Percentiles rank a stretch among this genome's conserved stretches.
phyloP scores from a whole-genome alignment of 2,888 invertebrate genomes.

The Polydrusus cervinus region DNA sequence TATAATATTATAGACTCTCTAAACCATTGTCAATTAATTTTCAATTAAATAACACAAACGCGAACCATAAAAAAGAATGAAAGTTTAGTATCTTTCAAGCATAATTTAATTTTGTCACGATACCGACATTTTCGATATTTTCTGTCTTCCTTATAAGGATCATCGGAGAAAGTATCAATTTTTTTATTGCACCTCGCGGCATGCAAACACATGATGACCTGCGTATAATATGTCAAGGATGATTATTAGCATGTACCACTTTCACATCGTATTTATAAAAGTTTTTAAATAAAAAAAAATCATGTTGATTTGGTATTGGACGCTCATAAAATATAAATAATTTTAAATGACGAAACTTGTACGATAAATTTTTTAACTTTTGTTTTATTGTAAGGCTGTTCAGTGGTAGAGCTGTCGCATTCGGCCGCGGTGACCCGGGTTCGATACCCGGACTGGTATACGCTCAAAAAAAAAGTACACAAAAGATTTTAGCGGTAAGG shows the following conservation, averaged over 20 bases:
- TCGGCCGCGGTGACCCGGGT: no score
- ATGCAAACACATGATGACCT: not conserved
- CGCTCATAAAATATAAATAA: no score
- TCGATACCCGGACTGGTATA: no score
- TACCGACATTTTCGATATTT: constrained; percentile 20
- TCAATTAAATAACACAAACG: not conserved
- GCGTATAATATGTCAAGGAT: constrained; percentile 13
- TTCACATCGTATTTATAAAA: constrained; percentile 19
- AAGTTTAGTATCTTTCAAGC: constrained; percentile 4
- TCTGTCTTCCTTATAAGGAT: constrained; percentile 37
- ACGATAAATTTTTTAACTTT: no score
- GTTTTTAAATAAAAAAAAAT: not conserved
- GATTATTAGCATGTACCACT: constrained; percentile 19
- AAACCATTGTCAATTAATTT: not conserved
- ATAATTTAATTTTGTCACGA: constrained; percentile 24
- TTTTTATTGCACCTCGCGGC: constrained; percentile 27
- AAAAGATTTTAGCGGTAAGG: no score
- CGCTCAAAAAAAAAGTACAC: no score
- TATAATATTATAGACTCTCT: not conserved
- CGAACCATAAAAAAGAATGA: constrained; percentile 13
- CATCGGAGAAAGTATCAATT: constrained; percentile 19
- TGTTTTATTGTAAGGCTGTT: no score
- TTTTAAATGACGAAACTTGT: no score
- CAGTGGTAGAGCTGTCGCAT: no score
- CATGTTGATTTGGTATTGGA: no score